These are phyloP conservation scores for Pyrrhura leucotis DNA, from an alignment of 2,797 vertebrate species.

Conservation along the genomic window DNA sequence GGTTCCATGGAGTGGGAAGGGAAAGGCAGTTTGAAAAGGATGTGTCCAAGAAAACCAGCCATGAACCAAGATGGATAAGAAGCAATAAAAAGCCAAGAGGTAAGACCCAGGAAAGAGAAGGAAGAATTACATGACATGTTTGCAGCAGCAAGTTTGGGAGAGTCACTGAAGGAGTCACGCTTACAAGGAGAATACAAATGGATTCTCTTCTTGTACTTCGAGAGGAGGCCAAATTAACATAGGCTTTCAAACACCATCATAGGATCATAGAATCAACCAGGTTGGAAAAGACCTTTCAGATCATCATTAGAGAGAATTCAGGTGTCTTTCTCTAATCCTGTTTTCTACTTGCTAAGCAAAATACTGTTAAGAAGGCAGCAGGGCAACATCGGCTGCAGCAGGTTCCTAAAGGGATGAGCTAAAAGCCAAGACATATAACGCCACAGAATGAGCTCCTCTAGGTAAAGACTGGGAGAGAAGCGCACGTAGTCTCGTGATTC, in stretches of 20 bases:
- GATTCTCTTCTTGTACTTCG: neutral
- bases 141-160: neutral
- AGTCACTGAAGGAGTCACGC: neutral
- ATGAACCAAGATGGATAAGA: neutral
- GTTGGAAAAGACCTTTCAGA: neutral
- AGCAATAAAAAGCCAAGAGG: neutral
- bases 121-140: neutral
- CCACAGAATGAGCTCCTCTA: neutral
- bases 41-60: neutral
- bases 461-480: neutral
- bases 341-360: neutral
- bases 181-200: neutral
- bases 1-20: neutral
- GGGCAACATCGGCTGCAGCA: rapidly evolving
- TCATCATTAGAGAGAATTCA: neutral
- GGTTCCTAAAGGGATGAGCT: neutral
- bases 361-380: neutral
- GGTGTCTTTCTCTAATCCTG: neutral
- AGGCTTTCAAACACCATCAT: neutral
- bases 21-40: neutral
- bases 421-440: neutral
- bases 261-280: neutral
- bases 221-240: neutral
- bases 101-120: neutral
- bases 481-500: neutral